Evolutionary conservation across 2,113 vertebrate genomes (phyloP).

Genomic region (Diadophis punctatus): DNA sequence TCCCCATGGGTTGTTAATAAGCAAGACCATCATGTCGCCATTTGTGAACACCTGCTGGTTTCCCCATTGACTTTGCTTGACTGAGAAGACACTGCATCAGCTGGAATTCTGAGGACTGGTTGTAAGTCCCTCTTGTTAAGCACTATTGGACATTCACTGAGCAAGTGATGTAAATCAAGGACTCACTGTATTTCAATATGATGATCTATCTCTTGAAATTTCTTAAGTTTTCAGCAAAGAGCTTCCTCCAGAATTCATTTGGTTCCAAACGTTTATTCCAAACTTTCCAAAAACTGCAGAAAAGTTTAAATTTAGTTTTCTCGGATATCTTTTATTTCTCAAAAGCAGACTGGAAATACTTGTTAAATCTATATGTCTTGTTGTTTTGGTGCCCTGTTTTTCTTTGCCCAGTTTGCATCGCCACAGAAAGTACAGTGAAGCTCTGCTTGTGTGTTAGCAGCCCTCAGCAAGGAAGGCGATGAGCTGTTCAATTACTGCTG

Average conservation of each 20-base stretch:
- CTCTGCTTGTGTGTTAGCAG: neutral
- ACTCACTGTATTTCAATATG: neutral
- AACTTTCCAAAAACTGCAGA: neutral
- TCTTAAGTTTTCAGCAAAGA: neutral
- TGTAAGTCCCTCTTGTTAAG: neutral
- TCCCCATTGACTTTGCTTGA: neutral
- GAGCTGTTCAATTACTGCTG: neutral
- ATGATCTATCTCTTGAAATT: neutral
- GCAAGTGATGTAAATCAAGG: neutral
- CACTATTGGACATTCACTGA: neutral
- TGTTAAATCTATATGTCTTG: neutral
- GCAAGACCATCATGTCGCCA: no score
- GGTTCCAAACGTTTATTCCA: neutral
- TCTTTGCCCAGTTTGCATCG: neutral
- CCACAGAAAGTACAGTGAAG: neutral
- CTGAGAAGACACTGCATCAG: neutral
- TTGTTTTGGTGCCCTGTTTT: neutral
- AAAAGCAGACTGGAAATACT: neutral
- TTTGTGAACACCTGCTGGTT: neutral
- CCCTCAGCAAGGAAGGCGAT: neutral
- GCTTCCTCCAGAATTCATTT: neutral
- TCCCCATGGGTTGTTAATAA: neutral
- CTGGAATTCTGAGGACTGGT: neutral
- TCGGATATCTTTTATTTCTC: neutral
- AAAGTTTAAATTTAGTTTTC: neutral